A percentile compares a stretch with the other conserved stretches of the same genome.
These are phyloP conservation scores for Zosterops lateralis DNA, from an alignment of 2,113 vertebrate genomes.

Conservation along the genomic window DNA sequence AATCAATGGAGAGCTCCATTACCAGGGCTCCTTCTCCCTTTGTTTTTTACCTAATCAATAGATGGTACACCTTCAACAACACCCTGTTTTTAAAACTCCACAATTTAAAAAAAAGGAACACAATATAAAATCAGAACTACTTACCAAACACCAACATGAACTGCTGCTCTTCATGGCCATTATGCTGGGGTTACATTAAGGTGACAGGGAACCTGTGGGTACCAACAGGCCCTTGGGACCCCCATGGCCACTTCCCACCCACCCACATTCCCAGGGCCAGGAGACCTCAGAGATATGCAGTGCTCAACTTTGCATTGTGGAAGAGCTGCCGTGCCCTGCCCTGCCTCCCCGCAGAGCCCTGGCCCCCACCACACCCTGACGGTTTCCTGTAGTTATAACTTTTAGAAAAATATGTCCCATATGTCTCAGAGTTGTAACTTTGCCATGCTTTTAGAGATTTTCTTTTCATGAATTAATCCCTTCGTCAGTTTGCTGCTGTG, in stretches of 20 bases:
- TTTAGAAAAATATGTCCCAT: neutral
- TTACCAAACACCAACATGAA: neutral
- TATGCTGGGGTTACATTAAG: neutral
- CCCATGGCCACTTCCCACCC: fast-evolving
- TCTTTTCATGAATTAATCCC: neutral
- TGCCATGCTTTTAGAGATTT: neutral
- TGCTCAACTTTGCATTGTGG: fast-evolving
- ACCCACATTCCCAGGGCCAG: fast-evolving
- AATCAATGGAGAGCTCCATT: neutral
- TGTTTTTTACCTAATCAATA: neutral
- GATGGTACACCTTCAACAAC: neutral
- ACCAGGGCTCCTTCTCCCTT: neutral
- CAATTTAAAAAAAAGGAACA: fast-evolving
- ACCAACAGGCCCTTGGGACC: neutral
- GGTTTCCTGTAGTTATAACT: neutral
- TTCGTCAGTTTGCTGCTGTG: neutral
- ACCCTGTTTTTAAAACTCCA: neutral
- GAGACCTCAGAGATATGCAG: fast-evolving
- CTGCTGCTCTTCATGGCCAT: neutral
- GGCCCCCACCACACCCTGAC: fast-evolving
- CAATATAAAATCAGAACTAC: neutral
- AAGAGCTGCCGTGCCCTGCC: neutral
- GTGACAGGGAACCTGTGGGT: neutral
- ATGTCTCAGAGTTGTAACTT: neutral
- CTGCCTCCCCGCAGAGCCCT: fast-evolving